Evolutionary conservation across 1,140 invertebrate species (phyloP).

Genomic region (Drosophila kanapiae): DNA sequence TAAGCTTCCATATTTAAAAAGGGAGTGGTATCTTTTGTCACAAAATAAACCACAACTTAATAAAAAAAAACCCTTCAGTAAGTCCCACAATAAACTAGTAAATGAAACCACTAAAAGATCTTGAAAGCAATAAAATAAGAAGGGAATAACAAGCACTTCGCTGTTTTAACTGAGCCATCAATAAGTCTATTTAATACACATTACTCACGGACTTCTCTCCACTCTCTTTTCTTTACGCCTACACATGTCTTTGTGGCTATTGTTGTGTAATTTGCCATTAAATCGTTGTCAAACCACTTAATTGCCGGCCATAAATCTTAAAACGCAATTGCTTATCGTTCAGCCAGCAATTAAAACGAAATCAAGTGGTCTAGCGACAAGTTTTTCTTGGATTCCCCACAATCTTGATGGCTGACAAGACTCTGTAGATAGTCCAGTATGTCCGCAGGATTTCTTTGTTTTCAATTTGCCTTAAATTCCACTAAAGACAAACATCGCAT

Average conservation of each 20-base stretch:
- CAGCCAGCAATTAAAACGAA: slow-evolving; percentile 66
- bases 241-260: slow-evolving; percentile 41
- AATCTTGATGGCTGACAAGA: slow-evolving; percentile 69
- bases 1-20: background rate
- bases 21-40: too few species aligned
- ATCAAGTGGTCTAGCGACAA: slow-evolving; percentile 61
- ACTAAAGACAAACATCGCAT: slow-evolving; percentile 31
- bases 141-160: background rate
- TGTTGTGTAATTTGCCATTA: slow-evolving; percentile 57
- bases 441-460: slow-evolving; percentile 20
- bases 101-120: slow-evolving; percentile 1
- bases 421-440: background rate
- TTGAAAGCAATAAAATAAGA: slow-evolving; percentile 3
- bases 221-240: slow-evolving; percentile 17
- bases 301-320: slow-evolving; percentile 66
- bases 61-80: background rate
- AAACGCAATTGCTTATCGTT: slow-evolving; percentile 56
- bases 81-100: background rate
- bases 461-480: slow-evolving; percentile 47
- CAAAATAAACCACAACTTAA: background rate
- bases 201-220: slow-evolving; percentile 12
- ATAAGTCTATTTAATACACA: slow-evolving; percentile 49
- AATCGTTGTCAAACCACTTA: slow-evolving; percentile 60
- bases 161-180: slow-evolving; percentile 10
- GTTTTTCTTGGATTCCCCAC: slow-evolving; percentile 20